Percentiles rank a stretch among this genome's conserved stretches.
Conservation (phyloP, 2,888 invertebrate species). For the Ectemnius cavifrons region DNA sequence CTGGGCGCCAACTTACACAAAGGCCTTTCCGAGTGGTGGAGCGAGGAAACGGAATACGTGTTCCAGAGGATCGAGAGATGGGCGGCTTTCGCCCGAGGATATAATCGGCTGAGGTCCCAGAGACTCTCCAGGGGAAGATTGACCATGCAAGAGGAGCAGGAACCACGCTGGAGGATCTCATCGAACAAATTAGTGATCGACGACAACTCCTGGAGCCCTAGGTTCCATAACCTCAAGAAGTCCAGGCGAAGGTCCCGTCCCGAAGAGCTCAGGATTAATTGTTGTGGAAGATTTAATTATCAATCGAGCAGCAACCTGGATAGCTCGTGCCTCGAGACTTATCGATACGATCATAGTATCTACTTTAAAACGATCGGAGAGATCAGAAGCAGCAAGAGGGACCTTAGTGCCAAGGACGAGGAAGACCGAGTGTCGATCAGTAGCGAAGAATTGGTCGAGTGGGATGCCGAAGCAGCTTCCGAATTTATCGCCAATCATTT, state of each 20-base stretch:
- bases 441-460: constrained; percentile 58
- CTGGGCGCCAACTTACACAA: constrained; percentile 55
- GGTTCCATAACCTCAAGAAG: constrained; percentile 55
- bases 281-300: constrained; percentile 69
- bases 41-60: constrained; percentile 72
- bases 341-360: constrained; percentile 75
- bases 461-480: constrained; percentile 39
- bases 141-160: constrained; percentile 66
- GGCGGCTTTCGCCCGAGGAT: constrained; percentile 72
- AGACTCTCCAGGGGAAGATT: constrained; percentile 66
- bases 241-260: constrained; percentile 51
- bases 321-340: constrained; percentile 71
- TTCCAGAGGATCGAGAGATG: constrained; percentile 73
- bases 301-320: constrained; percentile 71
- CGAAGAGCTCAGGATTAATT: constrained; percentile 69
- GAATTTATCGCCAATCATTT: constrained; percentile 31
- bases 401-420: constrained; percentile 19
- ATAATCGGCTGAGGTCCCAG: constrained; percentile 71
- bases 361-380: constrained; percentile 76
- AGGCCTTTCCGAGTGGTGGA: constrained; percentile 74
- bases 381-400: constrained; percentile 61
- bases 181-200: constrained; percentile 63
- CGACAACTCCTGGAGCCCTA: constrained; percentile 59
- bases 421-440: constrained; percentile 45
- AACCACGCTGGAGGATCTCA: constrained; percentile 60